Conservation (phyloP, 2,797 vertebrate species). For the Phalanger gymnotis region DNA sequence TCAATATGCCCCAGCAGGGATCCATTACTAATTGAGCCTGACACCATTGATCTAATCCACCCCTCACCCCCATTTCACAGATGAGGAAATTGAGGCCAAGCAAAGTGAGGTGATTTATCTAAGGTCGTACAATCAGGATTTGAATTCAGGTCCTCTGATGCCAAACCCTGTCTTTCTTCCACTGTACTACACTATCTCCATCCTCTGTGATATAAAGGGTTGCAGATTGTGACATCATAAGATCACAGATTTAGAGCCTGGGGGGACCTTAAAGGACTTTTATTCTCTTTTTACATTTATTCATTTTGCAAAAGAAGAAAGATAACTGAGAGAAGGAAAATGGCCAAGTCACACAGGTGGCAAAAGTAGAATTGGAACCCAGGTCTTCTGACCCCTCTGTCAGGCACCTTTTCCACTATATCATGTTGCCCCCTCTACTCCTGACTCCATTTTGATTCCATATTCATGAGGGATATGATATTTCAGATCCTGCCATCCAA, state of each 20-base stretch:
- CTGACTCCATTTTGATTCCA: neutral
- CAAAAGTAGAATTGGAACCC: neutral
- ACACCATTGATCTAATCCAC: neutral
- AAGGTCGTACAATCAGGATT: neutral
- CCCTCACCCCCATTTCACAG: neutral
- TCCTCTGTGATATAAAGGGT: neutral
- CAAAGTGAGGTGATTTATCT: neutral
- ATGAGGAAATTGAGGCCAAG: neutral
- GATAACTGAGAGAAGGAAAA: neutral
- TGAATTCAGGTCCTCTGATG: neutral
- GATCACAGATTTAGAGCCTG: neutral
- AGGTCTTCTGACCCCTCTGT: neutral
- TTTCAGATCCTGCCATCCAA: slow-evolving; percentile 32
- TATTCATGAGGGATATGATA: slow-evolving; percentile 18
- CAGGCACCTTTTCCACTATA: neutral
- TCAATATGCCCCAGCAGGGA: neutral
- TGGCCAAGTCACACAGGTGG: neutral
- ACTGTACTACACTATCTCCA: neutral
- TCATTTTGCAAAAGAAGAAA: neutral
- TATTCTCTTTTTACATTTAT: neutral
- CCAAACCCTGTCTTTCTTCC: neutral
- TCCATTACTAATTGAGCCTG: neutral
- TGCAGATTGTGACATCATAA: neutral
- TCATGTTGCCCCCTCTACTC: neutral
- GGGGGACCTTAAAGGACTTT: neutral